Percentiles rank a stretch among this genome's conserved stretches.
These are phyloP conservation scores for Astyanax mexicanus DNA, from an alignment of 2,797 vertebrate genomes.

Conservation along the genomic window DNA sequence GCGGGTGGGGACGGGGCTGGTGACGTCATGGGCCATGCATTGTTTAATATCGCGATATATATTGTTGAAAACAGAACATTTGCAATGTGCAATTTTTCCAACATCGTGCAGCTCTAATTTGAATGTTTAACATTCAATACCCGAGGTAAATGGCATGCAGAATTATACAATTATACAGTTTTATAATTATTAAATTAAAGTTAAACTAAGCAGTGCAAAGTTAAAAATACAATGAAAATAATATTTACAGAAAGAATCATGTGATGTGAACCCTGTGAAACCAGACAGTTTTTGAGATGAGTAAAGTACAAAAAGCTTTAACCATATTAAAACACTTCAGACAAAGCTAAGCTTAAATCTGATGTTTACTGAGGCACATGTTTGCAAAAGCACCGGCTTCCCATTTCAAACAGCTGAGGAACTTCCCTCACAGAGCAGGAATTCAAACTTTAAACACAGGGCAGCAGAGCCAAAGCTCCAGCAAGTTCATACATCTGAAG, in stretches of 20 bases:
- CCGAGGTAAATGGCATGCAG: no score
- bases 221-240: neutral
- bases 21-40: no score
- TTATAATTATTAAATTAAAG: no score
- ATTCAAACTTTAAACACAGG: conserved; percentile 49
- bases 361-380: conserved; percentile 36
- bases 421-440: conserved; percentile 31
- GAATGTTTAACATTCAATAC: no score
- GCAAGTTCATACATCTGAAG: conserved; percentile 20
- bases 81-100: no score
- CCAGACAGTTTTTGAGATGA: conserved; percentile 13
- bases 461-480: conserved; percentile 36
- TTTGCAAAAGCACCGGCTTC: conserved; percentile 38
- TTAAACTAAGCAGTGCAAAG: neutral
- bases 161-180: no score
- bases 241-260: no score
- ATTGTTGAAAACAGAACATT: no score
- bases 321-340: conserved; percentile 39
- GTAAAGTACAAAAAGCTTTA: conserved; percentile 30
- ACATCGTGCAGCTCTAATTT: no score
- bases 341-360: conserved; percentile 50
- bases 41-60: no score
- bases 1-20: no score
- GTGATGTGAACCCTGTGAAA: neutral
- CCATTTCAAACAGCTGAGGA: conserved; percentile 25